Evolutionary conservation across 2,113 vertebrate genomes (phyloP), one percentile per base, ranked within the genome.

Genomic region (Falco punctatus): DNA sequence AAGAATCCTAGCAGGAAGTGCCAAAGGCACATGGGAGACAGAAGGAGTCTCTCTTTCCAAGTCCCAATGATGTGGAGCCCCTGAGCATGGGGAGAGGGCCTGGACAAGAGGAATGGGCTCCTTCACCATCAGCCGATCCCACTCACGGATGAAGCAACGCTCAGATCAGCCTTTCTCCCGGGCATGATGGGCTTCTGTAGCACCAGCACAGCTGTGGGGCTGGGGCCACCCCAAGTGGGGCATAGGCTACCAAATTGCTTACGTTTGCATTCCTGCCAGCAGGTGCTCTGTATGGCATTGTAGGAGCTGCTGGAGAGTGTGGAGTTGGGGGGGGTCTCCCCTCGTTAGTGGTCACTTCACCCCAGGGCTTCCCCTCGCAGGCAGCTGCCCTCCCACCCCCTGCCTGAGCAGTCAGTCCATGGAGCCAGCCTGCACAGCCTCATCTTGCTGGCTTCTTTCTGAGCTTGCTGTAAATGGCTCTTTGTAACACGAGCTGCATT

Each of bases 401-500:
- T 18, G 75, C 58, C 26, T 26, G 5, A 19, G 22, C 28, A 4
- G 87, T 70, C 86, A 21, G 78, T 54, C 49, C 0, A 1, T 6
- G 78, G 46, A 21, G 22, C 17, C 64, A 40, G 78, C 70, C 80
- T 1, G 4, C 81, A 32, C 28, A 32, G 73, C 61, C 57, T 70
- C 48, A 67, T 40, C 83, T 33, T 1, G 1, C 66, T 82, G 5
- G 1, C 54, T 8, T 21, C 64, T 88, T 10, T 73, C 88, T 18
- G 19, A 26, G 62, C 78, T 33, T 55, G 90, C 94, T 95, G 55
- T 81, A 91, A 95, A 94, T 88, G 95, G 82, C 86, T 94, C 7
- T 55, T 35, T 89, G 97, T 95, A 95, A 94, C 77, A 67, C 5
- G 92, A 95, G 92, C 86, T 84, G 96, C 96, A 72, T 96, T 96